Evolutionary conservation across 2,888 invertebrate genomes (phyloP), one percentile per base, ranked within the genome.

Genomic region (Geophilus truncorum): DNA sequence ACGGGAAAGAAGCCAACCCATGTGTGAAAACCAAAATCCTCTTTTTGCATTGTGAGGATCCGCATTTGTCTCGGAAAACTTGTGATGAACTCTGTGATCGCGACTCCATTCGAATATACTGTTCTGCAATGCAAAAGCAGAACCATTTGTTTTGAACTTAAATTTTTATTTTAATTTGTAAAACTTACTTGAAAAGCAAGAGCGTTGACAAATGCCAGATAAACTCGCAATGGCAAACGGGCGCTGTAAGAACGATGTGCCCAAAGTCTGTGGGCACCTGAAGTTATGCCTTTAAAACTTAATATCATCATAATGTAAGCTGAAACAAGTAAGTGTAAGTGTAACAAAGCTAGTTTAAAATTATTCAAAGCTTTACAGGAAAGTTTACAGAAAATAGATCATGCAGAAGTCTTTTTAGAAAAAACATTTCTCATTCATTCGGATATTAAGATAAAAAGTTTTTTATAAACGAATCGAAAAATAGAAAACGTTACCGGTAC

Each of bases 21-120:
- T 90, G 87, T 98, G 98, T 0, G 97, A 92, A 89, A 97, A 98
- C 90, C 97, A 97, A 89, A 98, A 96, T 12, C 98, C 98, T 30
- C 96, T 90, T 79, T 89, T 94, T 1, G 96, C 94, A 86, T 96
- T 96, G 87, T 97, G 96, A 0, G 96, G 96, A 88, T 97, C 96
- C 0, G 96, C 96, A 86, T 96, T 92, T 0, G 96, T 97, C 87
- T 97, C 96, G 25, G 93, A 94, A 88, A 92, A 96, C 87, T 96
- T 97, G 89, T 97, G 96, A 87, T 97, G 94, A 82, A 92, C 91
- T 7, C 93, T 90, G 86, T 95, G 94, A 85, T 94, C 93, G 34
- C 93, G 89, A 0, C 93, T 92, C 96, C 96, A 96, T 86, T 95
- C 94, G 86, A 92, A 93, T 82, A 96, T 92, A 85, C 93, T 92